Percentiles rank a stretch among this genome's conserved stretches.
Evolutionary conservation across 2,888 invertebrate species (phyloP).

Genomic region (Clistopyga incitator): DNA sequence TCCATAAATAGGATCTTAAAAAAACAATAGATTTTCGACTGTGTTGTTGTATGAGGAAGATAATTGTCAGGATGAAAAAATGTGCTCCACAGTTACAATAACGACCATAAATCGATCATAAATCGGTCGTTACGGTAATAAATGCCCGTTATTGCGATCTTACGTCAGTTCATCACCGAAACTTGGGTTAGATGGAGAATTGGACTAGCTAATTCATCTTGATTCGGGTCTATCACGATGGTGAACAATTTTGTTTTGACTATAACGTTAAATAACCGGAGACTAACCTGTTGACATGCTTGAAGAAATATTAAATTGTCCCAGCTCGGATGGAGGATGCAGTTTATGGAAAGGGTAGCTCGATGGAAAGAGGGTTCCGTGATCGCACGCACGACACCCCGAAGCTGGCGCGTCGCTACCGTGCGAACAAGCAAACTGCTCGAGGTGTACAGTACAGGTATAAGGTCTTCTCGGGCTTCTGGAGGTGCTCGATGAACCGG

Average conservation of each 20-base stretch:
- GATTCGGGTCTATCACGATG: background rate
- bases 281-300: slow-evolving; percentile 2
- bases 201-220: background rate
- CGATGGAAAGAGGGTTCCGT: slow-evolving; percentile 61
- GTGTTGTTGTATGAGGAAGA: too few species aligned
- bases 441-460: slow-evolving; percentile 41
- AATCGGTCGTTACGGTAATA: too few species aligned
- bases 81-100: too few species aligned
- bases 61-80: too few species aligned
- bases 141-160: too few species aligned
- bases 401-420: slow-evolving; percentile 62
- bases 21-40: too few species aligned
- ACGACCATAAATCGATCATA: too few species aligned
- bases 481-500: slow-evolving; percentile 64
- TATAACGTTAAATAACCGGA: background rate
- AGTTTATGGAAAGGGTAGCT: slow-evolving; percentile 45
- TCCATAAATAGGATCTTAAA: too few species aligned
- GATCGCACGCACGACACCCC: slow-evolving; percentile 71
- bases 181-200: background rate
- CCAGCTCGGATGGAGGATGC: slow-evolving; percentile 28
- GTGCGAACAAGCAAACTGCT: slow-evolving; percentile 58
- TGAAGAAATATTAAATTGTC: slow-evolving; percentile 30
- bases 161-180: too few species aligned
- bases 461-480: slow-evolving; percentile 62
- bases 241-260: background rate